Evolutionary conservation across 2,888 invertebrate species (phyloP), one percentile per base, ranked within the genome.

Genomic region (Brachypalpus laphriformis): DNA sequence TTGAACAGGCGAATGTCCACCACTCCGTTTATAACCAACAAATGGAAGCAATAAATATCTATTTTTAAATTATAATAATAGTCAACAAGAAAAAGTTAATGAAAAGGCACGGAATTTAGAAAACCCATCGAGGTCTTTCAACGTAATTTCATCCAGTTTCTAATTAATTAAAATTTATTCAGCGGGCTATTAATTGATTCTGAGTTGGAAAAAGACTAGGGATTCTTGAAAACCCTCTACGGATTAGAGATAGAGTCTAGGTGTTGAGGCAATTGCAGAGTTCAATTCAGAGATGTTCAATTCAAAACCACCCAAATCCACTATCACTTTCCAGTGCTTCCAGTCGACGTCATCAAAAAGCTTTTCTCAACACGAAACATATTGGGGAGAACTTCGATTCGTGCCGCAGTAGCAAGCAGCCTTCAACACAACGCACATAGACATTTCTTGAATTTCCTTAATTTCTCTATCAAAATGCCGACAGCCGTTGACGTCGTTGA

Each of bases 261-360:
- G 6, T 45, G 6, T 40, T 40, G 20, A 47, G 20, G 20, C 7
- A 18, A 45, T 3, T 45, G 7, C 18, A 45, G 7, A 8, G 8
- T 16, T 45, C 8, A 1, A 45, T 0, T 18, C 9, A 47, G 4
- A 20, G 9, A 14, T n/a, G 49, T 49, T 22, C n/a, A 18, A 47
- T 20, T 20, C 8, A 4, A 28, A 45, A 18, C 28, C 7, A 6
- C 42, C 6, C 6, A 22, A 61, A 9, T 11, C 8, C n/a, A 14
- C 9, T 8, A 18, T 9, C 11, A 8, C 18, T 61, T 63, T 56
- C 56, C 57, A 71, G 25, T 47, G n/a, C 3, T 74, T 63, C 72
- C 56, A 57, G 47, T 56, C 9, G 11, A 14, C 57, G 25, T 66
- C 31, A 57, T 37, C 14, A 18, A 57, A 75, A 75, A 75, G 75